These are phyloP conservation scores for Panthera leo DNA, from an alignment of 2,113 vertebrate species.

Conservation along the genomic window DNA sequence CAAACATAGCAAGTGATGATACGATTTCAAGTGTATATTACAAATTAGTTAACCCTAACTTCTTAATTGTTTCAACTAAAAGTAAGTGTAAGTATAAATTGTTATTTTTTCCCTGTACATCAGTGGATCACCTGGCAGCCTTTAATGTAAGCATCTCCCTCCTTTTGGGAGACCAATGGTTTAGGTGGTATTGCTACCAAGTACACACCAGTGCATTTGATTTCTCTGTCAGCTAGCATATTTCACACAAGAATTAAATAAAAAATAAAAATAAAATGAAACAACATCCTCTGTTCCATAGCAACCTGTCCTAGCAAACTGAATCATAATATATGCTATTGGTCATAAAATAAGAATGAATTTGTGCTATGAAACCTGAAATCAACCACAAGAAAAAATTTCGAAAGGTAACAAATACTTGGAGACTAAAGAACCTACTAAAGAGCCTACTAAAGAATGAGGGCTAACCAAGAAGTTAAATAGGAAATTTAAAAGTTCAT, in stretches of 20 bases:
- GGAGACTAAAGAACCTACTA: no score
- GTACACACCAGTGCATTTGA: not conserved
- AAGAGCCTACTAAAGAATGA: no score
- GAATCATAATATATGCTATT: not conserved
- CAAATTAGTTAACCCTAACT: not conserved
- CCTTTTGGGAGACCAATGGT: not conserved
- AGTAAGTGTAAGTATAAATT: not conserved
- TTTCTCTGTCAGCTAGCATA: not conserved
- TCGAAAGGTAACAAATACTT: no score
- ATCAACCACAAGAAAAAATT: no score
- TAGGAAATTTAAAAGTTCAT: no score
- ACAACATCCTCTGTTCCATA: not conserved
- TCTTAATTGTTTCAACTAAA: not conserved
- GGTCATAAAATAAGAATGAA: not conserved
- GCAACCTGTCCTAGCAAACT: not conserved
- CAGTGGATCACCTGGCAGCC: not conserved
- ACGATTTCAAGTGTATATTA: not conserved
- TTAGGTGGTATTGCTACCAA: not conserved
- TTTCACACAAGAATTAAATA: not conserved
- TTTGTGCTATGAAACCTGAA: not conserved
- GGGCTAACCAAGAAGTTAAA: no score
- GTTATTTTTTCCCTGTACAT: not conserved
- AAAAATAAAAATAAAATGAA: not conserved
- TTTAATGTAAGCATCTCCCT: not conserved
- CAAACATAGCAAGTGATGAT: not conserved